These are phyloP conservation scores for Drosophila jambulina DNA, from an alignment of 1,140 invertebrate species.

Conservation along the genomic window DNA sequence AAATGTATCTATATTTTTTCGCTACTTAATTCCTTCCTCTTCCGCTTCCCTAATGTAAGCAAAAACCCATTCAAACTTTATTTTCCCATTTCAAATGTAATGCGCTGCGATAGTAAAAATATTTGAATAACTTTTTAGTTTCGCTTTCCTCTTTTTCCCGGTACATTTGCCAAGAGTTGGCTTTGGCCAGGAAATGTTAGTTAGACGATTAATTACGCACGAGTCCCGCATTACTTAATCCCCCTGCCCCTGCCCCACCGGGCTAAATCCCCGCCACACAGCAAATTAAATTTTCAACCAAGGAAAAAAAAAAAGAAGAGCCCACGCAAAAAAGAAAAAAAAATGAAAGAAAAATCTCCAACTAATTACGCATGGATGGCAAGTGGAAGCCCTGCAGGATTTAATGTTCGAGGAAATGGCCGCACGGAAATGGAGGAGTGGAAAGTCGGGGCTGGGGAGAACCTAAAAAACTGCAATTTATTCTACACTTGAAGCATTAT, in stretches of 20 bases:
- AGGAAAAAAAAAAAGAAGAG: slow-evolving; percentile 43
- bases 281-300: slow-evolving; percentile 68
- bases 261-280: slow-evolving; percentile 24
- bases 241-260: neutral
- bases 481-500: slow-evolving; percentile 82
- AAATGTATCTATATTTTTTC: neutral
- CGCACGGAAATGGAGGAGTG: slow-evolving; percentile 39
- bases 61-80: slow-evolving; percentile 35
- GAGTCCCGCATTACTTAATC: slow-evolving; percentile 48
- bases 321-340: neutral
- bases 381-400: slow-evolving; percentile 66
- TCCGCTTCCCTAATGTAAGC: slow-evolving; percentile 5
- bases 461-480: slow-evolving; percentile 71
- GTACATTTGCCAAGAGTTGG: slow-evolving; percentile 26
- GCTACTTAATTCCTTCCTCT: neutral
- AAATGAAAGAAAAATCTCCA: slow-evolving; percentile 55
- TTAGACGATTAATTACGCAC: slow-evolving; percentile 79
- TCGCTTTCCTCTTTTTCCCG: slow-evolving; percentile 3
- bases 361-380: slow-evolving; percentile 83
- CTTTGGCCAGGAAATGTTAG: slow-evolving; percentile 63
- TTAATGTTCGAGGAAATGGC: slow-evolving; percentile 52
- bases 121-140: slow-evolving; percentile 34
- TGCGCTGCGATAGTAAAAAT: slow-evolving; percentile 32
- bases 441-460: neutral
- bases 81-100: slow-evolving; percentile 27